A percentile compares a stretch with the other conserved stretches of the same genome.
Evolutionary conservation across 2,888 invertebrate species (phyloP).

Genomic region (Hirtodrosophila cameraria): DNA sequence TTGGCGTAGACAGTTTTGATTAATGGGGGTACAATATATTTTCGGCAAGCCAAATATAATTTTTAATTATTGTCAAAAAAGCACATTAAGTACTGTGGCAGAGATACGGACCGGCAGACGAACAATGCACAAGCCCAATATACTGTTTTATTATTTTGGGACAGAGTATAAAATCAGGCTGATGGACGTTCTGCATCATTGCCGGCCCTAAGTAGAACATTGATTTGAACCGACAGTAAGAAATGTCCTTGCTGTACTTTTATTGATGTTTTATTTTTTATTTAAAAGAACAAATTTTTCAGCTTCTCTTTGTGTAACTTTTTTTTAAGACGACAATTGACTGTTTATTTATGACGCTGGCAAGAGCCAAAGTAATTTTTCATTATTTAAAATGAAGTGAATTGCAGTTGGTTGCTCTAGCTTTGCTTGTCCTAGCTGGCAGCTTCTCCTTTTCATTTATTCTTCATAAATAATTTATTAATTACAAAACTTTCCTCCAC

Average conservation of each 20-base stretch:
- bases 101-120: too few relatives aligned
- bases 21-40: too few relatives aligned
- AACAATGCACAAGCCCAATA: too few relatives aligned
- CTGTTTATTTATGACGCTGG: slow-evolving; percentile 70
- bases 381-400: slow-evolving; percentile 76
- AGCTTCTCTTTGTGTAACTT: neutral
- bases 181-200: slow-evolving; percentile 47
- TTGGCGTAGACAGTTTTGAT: too few relatives aligned
- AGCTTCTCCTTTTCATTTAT: slow-evolving; percentile 67
- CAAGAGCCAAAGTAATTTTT: slow-evolving; percentile 70
- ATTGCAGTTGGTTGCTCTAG: slow-evolving; percentile 56
- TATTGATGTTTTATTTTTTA: slow-evolving; percentile 9
- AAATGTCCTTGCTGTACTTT: slow-evolving; percentile 1
- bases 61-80: too few relatives aligned
- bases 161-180: neutral
- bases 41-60: too few relatives aligned
- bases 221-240: slow-evolving; percentile 37
- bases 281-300: slow-evolving; percentile 6
- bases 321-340: slow-evolving; percentile 44
- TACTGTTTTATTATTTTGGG: too few relatives aligned
- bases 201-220: slow-evolving; percentile 23
- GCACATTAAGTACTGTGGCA: too few relatives aligned
- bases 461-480: slow-evolving; percentile 78
- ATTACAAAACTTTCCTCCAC: slow-evolving; percentile 74
- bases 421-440: slow-evolving; percentile 30